These are phyloP conservation scores for Volucella inanis DNA, from an alignment of 2,888 invertebrate genomes.

Conservation along the genomic window DNA sequence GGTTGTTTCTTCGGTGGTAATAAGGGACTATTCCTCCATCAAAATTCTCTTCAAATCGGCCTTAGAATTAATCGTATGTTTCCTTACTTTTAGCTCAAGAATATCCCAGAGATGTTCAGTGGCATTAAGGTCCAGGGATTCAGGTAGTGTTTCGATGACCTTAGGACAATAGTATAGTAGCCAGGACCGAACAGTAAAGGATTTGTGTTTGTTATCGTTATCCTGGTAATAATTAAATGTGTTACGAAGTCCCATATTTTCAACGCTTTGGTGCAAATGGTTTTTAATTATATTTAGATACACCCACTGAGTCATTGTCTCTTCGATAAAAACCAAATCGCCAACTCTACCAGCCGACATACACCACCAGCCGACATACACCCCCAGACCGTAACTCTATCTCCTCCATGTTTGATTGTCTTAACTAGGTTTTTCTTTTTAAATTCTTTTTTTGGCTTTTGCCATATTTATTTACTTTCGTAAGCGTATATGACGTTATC, in stretches of 20 bases:
- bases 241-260: neutral
- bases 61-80: neutral
- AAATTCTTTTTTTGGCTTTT: neutral
- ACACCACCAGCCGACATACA: too few relatives aligned
- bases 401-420: neutral
- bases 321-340: too few relatives aligned
- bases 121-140: neutral
- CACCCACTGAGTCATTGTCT: neutral
- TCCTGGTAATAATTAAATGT: constrained; percentile 20
- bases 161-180: constrained; percentile 36
- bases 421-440: neutral
- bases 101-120: neutral
- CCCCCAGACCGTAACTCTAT: neutral
- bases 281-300: constrained; percentile 9
- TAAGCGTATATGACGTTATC: too few relatives aligned
- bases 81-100: neutral
- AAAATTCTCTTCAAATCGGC: neutral
- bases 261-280: constrained; percentile 16
- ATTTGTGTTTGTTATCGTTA: constrained; percentile 27
- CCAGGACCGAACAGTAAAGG: constrained; percentile 22
- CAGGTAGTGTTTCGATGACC: neutral
- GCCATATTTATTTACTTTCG: too few relatives aligned
- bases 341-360: too few relatives aligned
- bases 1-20: neutral
- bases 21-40: neutral